Conservation (phyloP, 1,140 invertebrate species). For the Nylanderia fulva region DNA sequence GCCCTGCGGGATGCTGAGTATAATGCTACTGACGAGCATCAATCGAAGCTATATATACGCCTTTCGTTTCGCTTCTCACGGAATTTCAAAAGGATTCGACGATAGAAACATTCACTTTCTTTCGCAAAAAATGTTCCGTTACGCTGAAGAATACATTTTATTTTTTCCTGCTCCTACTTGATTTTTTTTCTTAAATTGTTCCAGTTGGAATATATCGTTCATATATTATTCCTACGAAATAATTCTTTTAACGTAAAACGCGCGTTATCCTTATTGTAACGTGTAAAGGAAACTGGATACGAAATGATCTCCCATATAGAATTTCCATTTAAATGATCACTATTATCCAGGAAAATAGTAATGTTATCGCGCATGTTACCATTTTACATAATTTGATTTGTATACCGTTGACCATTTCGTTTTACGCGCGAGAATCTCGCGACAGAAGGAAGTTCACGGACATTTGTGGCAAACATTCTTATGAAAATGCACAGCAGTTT, state of each 20-base stretch:
- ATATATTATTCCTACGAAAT: background rate
- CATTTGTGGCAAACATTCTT: constrained; percentile 70
- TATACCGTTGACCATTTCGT: background rate
- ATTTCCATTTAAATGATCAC: background rate
- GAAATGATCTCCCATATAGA: constrained; percentile 2
- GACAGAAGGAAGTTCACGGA: constrained; percentile 63
- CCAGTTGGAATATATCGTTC: background rate
- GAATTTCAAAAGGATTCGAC: background rate
- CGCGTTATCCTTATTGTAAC: too few relatives aligned
- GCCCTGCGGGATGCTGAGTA: background rate
- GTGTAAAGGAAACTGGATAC: background rate
- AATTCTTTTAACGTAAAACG: constrained; percentile 15
- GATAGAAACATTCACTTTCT: background rate
- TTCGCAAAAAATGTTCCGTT: background rate
- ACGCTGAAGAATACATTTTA: background rate
- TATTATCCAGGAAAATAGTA: background rate
- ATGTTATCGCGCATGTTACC: background rate
- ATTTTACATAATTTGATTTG: constrained; percentile 25
- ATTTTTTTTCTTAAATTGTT: background rate
- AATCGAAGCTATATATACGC: background rate
- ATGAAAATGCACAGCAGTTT: constrained; percentile 70
- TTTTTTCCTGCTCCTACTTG: too few relatives aligned
- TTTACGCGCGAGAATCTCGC: background rate
- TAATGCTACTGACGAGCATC: background rate
- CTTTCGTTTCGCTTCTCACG: constrained; percentile 60